These are phyloP conservation scores for Chironomus tentans DNA, from an alignment of 2,888 invertebrate species.

Conservation along the genomic window DNA sequence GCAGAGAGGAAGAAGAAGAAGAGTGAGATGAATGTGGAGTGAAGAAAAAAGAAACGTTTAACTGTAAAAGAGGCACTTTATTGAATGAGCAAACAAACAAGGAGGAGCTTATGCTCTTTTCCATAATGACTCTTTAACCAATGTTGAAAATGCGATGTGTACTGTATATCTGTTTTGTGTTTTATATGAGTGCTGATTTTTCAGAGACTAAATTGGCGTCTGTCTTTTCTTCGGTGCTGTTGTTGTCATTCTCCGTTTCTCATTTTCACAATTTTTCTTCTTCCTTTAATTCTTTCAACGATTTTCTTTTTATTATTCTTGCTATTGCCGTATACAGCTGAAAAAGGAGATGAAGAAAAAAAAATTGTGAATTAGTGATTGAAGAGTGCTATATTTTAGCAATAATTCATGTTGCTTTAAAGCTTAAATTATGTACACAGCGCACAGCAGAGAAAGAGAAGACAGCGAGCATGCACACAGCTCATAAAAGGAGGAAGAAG, in stretches of 20 bases:
- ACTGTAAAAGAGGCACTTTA: conserved; percentile 27
- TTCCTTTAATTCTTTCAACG: neutral
- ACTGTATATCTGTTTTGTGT: neutral
- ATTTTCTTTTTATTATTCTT: neutral
- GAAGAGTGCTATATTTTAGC: neutral
- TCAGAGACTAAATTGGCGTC: neutral
- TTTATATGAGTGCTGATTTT: neutral
- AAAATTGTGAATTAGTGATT: neutral
- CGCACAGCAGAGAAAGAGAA: no score
- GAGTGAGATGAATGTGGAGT: neutral
- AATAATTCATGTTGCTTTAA: conserved; percentile 14
- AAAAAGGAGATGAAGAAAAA: no score
- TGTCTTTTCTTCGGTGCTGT: neutral
- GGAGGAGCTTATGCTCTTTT: conserved; percentile 25
- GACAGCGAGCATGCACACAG: neutral
- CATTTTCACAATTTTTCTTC: neutral
- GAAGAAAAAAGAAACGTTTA: conserved; percentile 19
- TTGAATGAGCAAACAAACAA: conserved; percentile 27
- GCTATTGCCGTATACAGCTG: neutral
- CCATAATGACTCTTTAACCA: conserved; percentile 27
- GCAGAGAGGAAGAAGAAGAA: neutral
- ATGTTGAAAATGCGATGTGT: conserved; percentile 15
- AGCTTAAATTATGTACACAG: neutral
- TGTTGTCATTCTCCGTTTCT: neutral
- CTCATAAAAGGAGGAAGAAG: neutral